Conservation (phyloP, 2,888 invertebrate genomes). For the Pandemis cinnamomeana region DNA sequence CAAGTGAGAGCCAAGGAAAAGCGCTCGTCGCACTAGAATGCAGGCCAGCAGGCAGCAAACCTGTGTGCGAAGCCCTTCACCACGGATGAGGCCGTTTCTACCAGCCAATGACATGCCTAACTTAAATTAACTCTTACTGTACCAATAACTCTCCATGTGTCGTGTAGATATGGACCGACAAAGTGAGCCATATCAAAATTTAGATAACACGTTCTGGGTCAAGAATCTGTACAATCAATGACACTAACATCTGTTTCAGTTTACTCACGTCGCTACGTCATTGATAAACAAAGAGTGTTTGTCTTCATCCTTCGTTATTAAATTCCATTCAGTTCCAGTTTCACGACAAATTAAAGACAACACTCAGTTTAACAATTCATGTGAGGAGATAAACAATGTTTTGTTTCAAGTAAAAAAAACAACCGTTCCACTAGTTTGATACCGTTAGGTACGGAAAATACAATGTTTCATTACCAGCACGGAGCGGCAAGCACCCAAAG, state of each 20-base stretch:
- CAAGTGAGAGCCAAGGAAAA: slow-evolving; percentile 30
- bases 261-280: slow-evolving; percentile 29
- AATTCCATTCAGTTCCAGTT: slow-evolving; percentile 26
- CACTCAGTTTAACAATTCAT: not conserved
- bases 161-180: not conserved
- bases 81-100: slow-evolving; percentile 25
- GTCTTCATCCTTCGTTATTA: slow-evolving; percentile 28
- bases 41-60: slow-evolving; percentile 51
- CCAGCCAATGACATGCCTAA: slow-evolving; percentile 8
- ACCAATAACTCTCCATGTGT: not conserved
- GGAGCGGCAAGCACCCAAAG: not conserved
- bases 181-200: slow-evolving; percentile 5
- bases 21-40: slow-evolving; percentile 41
- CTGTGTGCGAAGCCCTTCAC: slow-evolving; percentile 44
- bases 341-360: slow-evolving; percentile 7
- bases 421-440: not conserved
- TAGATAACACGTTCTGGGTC: slow-evolving; percentile 31
- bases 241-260: slow-evolving; percentile 33
- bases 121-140: not conserved
- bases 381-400: not conserved
- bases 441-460: not conserved
- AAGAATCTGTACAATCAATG: slow-evolving; percentile 34
- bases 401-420: not conserved
- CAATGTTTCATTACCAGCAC: not conserved
- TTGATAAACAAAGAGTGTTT: slow-evolving; percentile 38